Evolutionary conservation across 2,888 invertebrate genomes (phyloP), one percentile per base, ranked within the genome.

Genomic region (Lasioglossum marginatum): DNA sequence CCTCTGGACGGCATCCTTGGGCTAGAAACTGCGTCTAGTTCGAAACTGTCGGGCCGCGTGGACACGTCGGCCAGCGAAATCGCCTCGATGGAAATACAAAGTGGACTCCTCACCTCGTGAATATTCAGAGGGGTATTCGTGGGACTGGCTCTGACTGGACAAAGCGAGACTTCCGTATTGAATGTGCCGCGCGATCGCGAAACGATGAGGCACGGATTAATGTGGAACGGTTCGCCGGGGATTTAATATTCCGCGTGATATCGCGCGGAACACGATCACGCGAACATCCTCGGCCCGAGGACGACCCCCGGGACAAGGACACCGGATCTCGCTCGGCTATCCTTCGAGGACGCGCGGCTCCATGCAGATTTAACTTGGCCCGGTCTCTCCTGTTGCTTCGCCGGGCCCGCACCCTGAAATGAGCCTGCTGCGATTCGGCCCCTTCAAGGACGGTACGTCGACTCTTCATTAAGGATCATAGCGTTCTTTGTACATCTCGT

Each of bases 401-500:
- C 48, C 70, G 37, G 16, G 63, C 8, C 14, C 4, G n/a, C 16
- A 45, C 71, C 57, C 23, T 34, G 86, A 82, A 72, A 93, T 92
- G 93, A 93, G 91, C 77, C 79, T 93, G 76, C 84, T 90, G 80
- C 88, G 92, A 27, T 92, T 92, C 60, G 90, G 91, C 27, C 87
- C 88, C 60, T 87, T 92, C 31, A 92, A 90, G 71, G 92, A 91
- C 66, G 92, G 93, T 92, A 89, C 31, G 92, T 91, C 68, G 14
- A 16, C 2, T 40, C 37, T 70, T 40, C 4, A 70, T 23, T 40
- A 6, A 52, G 23, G 19, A 45, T 45, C 5, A 48, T 19, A 19
- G 48, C 6, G 19, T 19, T 19, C 0, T 45, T 45, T 16, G 14
- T 45, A 48, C 48, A 48, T 19, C 6, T 23, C 2, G 19, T 19